Conservation (phyloP, 2,113 vertebrate species). For the Gopherus flavomarginatus region DNA sequence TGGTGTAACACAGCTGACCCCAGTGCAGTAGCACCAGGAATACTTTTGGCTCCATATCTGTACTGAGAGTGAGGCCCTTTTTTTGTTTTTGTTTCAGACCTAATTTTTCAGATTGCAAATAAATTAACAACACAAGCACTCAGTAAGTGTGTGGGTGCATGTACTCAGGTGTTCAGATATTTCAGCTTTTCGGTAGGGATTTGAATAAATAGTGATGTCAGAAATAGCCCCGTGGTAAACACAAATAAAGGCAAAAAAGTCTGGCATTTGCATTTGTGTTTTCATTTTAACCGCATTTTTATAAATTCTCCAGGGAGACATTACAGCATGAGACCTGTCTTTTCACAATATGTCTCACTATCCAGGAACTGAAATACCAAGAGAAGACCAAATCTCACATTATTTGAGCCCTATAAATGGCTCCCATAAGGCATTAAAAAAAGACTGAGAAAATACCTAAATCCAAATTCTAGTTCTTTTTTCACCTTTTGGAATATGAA, state of each 20-base stretch:
- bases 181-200: not conserved
- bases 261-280: constrained; percentile 22
- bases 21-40: not conserved
- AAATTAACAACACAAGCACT: not conserved
- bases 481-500: not conserved
- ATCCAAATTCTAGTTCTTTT: not conserved
- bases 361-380: not conserved
- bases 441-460: not conserved
- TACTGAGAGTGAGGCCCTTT: not conserved
- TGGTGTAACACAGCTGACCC: not conserved
- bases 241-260: constrained; percentile 26
- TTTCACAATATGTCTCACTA: not conserved
- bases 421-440: not conserved
- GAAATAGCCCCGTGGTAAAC: constrained; percentile 33
- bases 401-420: not conserved
- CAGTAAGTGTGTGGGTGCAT: not conserved
- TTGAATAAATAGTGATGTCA: constrained; percentile 29
- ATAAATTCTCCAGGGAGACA: not conserved
- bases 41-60: not conserved
- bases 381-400: not conserved
- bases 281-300: not conserved
- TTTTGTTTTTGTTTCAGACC: not conserved
- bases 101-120: constrained; percentile 13
- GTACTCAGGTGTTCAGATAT: not conserved
- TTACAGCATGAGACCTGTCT: not conserved